These are phyloP conservation scores for Microtus oregoni DNA, from an alignment of 2,113 vertebrate species.

Conservation along the genomic window DNA sequence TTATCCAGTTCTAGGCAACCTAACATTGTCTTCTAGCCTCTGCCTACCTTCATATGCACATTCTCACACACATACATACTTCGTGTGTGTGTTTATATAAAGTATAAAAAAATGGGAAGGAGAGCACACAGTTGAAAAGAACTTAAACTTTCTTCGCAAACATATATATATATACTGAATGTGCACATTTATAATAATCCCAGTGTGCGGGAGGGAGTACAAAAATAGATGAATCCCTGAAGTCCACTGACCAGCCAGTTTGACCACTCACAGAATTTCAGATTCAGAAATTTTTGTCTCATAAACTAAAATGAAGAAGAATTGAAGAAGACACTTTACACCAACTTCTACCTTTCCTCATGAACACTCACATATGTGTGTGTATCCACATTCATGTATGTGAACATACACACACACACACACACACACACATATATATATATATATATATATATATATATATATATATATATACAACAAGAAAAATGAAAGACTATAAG, in stretches of 20 bases:
- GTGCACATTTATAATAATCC: too few relatives aligned
- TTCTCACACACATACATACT: background rate
- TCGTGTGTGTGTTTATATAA: background rate
- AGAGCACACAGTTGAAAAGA: background rate
- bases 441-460: background rate
- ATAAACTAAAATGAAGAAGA: background rate
- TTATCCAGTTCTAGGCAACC: background rate
- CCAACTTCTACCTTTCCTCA: background rate
- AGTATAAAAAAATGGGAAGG: background rate
- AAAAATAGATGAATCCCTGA: background rate
- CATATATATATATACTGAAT: too few relatives aligned
- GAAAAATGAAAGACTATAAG: background rate
- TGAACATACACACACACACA: background rate
- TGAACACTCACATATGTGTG: background rate
- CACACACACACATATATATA: background rate
- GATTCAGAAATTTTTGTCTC: background rate
- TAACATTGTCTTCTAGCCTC: background rate
- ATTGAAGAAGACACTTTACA: background rate
- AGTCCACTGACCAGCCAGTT: background rate
- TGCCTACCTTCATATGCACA: background rate
- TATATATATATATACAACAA: background rate
- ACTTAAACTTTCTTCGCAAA: background rate
- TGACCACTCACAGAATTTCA: background rate
- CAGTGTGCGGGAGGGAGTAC: fast-evolving
- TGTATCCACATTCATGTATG: background rate